These are phyloP conservation scores for Sarcophaga bullata DNA, from an alignment of 1,140 invertebrate species.

Conservation along the genomic window DNA sequence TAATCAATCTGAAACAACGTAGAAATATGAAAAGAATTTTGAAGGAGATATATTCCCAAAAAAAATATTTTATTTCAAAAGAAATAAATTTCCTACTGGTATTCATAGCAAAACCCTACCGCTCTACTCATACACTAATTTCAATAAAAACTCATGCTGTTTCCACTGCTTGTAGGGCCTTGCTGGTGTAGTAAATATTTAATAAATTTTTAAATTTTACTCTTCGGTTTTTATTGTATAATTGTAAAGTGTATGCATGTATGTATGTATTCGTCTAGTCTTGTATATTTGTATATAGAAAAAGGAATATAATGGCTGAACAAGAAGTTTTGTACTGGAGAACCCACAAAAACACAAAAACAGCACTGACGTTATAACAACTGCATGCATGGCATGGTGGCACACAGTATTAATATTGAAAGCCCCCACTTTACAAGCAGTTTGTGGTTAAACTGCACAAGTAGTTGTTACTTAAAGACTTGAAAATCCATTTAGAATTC, in stretches of 20 bases:
- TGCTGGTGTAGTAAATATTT: not conserved
- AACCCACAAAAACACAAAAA: constrained; percentile 1
- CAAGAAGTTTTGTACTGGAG: not conserved
- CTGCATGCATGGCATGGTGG: too few relatives aligned
- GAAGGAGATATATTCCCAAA: too few relatives aligned
- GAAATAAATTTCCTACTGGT: not conserved
- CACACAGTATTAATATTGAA: not conserved
- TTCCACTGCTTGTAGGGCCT: too few relatives aligned
- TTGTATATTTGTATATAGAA: not conserved
- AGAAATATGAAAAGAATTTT: too few relatives aligned
- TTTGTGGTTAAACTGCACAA: not conserved
- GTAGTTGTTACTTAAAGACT: not conserved
- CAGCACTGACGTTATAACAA: not conserved
- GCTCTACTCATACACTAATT: not conserved
- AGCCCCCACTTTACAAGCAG: not conserved
- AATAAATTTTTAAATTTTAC: not conserved
- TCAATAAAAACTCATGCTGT: not conserved
- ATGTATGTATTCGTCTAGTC: not conserved
- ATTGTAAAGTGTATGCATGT: too few relatives aligned
- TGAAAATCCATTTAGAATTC: not conserved
- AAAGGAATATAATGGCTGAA: too few relatives aligned
- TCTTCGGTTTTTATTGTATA: not conserved
- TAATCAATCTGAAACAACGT: too few relatives aligned
- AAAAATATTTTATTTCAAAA: too few relatives aligned
- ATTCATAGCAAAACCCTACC: not conserved